Base-by-base conservation (phyloP, 2,113 vertebrate genomes). In the Hemiprocne comata region DNA sequence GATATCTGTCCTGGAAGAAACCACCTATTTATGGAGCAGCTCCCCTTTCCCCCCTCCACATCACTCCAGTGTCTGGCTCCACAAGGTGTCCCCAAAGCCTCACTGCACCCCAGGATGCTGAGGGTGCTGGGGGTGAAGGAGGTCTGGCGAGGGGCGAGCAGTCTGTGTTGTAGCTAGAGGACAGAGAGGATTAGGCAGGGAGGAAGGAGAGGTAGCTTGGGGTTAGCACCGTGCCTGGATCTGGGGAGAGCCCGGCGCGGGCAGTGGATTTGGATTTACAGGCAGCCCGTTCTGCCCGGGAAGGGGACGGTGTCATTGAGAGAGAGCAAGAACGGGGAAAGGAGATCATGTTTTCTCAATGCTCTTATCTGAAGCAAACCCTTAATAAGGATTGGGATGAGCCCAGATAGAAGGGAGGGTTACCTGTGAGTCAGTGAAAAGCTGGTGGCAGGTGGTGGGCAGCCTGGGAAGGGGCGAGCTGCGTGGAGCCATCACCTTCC, bases 341-440 rank as follows among this genome's bases (percentile, higher is more conserved):
- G 94, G 87, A 88, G 92, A 96, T 97, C 90, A 90, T 90, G 87
- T 94, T 86, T 91, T n/a, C 95, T 84, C 92, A 96, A 95, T 95
- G 87, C 92, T 97, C 90, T 97, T 93, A 96, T 86, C 75, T 77
- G 79, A 71, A 74, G 65, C 79, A 93, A 96, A 96, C 14, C 85
- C 79, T 95, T 97, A 96, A 96, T 96, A 77, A 71, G 96, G 95
- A 96, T 97, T 93, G 94, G 58, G 85, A 93, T 95, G 95, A 95
- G 93, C 90, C 72, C 2, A 40, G 90, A n/a, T 25, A 61, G 85
- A 88, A 70, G 65, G 79, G 57, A 83, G 79, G 89, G 79, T 42
- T 90, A 46, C 64, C 75, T 81, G 93, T 28, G 88, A 31, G 9
- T 13, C 0, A 3, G 51, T n/a, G 89, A 29, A 69, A 66, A 50